These are phyloP conservation scores for Neoascia interrupta DNA, from an alignment of 2,888 invertebrate genomes.

Conservation along the genomic window DNA sequence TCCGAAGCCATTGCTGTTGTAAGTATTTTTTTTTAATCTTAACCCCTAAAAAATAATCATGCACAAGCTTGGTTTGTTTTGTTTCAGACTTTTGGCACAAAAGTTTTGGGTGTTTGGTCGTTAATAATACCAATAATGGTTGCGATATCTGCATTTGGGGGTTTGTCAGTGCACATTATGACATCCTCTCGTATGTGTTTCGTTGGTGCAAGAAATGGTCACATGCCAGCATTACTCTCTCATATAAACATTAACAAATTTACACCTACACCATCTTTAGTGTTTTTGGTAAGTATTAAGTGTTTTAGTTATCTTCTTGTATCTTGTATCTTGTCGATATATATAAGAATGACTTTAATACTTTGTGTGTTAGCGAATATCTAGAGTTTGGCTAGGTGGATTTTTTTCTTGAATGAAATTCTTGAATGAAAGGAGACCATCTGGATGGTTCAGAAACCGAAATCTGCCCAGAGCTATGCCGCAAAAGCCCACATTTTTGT, in stretches of 20 bases:
- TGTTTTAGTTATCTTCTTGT: neutral
- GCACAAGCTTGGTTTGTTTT: neutral
- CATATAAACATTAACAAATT: slow-evolving; percentile 88
- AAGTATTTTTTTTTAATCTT: slow-evolving; percentile 76
- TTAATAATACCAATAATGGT: slow-evolving; percentile 95
- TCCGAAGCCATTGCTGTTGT: slow-evolving; percentile 98
- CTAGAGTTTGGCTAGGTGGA: too few relatives aligned
- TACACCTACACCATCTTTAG: slow-evolving; percentile 90
- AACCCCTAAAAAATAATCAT: neutral
- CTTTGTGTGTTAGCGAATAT: too few relatives aligned
- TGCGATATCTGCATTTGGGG: slow-evolving; percentile 94
- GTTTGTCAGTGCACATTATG: slow-evolving; percentile 96
- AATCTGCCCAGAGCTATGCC: too few relatives aligned
- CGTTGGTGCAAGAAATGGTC: slow-evolving; percentile 93
- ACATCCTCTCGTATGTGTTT: slow-evolving; percentile 95
- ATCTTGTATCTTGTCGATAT: too few relatives aligned
- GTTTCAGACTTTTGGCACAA: slow-evolving; percentile 89
- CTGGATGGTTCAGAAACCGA: too few relatives aligned
- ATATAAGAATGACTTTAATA: too few relatives aligned
- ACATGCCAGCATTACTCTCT: slow-evolving; percentile 90
- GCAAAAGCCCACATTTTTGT: too few relatives aligned
- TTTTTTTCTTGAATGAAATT: too few relatives aligned
- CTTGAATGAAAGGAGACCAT: too few relatives aligned
- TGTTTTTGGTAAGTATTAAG: slow-evolving; percentile 87
- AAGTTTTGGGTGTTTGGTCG: slow-evolving; percentile 85